Conservation (phyloP, 2,888 invertebrate genomes). For the Drosophila mettleri region DNA sequence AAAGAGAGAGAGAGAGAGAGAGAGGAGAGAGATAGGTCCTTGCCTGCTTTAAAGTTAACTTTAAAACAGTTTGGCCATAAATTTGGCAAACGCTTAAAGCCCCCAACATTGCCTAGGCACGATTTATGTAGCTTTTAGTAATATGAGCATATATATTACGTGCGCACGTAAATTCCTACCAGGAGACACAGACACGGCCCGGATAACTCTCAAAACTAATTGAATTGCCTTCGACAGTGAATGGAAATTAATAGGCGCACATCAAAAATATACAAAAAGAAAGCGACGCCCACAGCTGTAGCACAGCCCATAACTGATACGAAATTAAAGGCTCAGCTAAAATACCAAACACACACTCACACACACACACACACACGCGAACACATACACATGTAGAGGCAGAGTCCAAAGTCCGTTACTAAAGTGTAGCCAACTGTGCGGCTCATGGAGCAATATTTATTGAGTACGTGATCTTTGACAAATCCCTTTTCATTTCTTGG, state of each 20-base stretch:
- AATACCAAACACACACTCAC: conserved; percentile 9
- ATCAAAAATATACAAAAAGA: conserved; percentile 59
- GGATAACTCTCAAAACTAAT: conserved; percentile 60
- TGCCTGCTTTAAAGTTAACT: conserved; percentile 44
- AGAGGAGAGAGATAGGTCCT: background rate
- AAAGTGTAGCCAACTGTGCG: conserved; percentile 73
- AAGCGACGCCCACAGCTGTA: conserved; percentile 50
- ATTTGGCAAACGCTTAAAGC: conserved; percentile 57
- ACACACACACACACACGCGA: conserved; percentile 10
- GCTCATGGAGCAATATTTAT: conserved; percentile 85
- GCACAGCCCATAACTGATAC: conserved; percentile 45
- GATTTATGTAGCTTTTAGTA: conserved; percentile 78
- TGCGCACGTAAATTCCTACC: conserved; percentile 58
- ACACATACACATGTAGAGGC: background rate
- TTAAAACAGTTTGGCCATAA: conserved; percentile 45
- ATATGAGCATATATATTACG: conserved; percentile 78
- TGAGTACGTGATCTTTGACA: conserved; percentile 85
- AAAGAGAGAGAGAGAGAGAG: background rate
- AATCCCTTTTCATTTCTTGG: conserved; percentile 65
- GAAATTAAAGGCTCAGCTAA: conserved; percentile 53
- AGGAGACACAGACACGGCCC: conserved; percentile 15
- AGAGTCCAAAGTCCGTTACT: conserved; percentile 27
- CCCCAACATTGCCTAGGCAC: conserved; percentile 40
- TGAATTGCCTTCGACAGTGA: conserved; percentile 67
- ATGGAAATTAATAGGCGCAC: conserved; percentile 76